Evolutionary conservation across 2,113 vertebrate genomes (phyloP).

Genomic region (Promerops cafer): DNA sequence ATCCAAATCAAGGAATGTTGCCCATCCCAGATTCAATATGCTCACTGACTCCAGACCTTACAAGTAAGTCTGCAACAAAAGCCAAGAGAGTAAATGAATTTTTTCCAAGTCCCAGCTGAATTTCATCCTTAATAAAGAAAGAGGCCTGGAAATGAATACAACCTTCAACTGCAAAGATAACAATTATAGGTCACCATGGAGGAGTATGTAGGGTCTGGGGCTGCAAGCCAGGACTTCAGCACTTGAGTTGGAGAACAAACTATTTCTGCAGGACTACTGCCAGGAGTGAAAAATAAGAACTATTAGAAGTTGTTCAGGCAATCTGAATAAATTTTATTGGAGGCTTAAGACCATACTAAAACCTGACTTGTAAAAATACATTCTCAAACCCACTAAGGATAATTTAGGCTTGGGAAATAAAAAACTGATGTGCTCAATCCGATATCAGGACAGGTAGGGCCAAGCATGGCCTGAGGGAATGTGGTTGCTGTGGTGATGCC

Average conservation of each 20-base stretch:
- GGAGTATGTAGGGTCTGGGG: not conserved
- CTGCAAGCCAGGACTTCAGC: not conserved
- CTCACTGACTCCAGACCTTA: not conserved
- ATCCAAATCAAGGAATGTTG: not conserved
- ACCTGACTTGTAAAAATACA: not conserved
- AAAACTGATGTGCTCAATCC: accelerated
- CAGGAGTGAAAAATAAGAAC: not conserved
- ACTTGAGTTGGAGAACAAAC: not conserved
- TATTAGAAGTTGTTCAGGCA: not conserved
- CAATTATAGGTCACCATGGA: not conserved
- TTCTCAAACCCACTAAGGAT: not conserved
- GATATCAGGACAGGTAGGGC: not conserved
- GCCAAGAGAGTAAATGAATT: not conserved
- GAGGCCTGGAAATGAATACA: not conserved
- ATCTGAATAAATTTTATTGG: not conserved
- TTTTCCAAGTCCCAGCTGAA: not conserved
- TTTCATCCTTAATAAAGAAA: not conserved
- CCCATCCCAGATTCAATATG: not conserved
- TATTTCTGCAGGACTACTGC: not conserved
- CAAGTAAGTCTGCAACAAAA: not conserved
- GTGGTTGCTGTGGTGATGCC: not conserved
- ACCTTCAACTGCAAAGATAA: not conserved
- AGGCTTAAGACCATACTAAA: not conserved
- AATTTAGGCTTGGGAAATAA: not conserved
- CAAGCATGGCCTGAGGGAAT: not conserved